phyloP scores from a whole-genome alignment of 2,888 invertebrate genomes.

The Alcis repandata region DNA sequence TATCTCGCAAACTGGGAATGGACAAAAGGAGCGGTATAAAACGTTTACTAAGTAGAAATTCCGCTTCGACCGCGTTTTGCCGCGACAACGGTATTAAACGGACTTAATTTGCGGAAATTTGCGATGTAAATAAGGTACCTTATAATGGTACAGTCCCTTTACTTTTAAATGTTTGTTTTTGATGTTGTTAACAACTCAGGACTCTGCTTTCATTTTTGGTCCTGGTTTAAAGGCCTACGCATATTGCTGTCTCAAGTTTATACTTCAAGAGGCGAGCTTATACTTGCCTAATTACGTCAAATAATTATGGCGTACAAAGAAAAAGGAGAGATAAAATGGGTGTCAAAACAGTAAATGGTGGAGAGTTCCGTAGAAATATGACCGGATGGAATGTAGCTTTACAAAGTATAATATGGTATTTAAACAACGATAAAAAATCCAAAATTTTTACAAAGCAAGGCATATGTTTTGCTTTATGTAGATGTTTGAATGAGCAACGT shows the following conservation, averaged over 20 bases:
- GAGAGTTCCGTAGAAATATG: no score
- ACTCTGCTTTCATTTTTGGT: background rate
- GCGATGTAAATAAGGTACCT: constrained; percentile 58
- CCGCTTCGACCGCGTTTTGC: constrained; percentile 49
- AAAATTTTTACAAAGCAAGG: no score
- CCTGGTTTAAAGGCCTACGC: constrained; percentile 3
- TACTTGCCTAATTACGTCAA: no score
- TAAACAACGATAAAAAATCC: no score
- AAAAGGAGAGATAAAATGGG: no score
- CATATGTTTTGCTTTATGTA: background rate
- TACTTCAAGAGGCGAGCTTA: no score
- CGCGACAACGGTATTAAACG: constrained; percentile 54
- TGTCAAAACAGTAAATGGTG: no score
- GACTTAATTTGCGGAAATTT: constrained; percentile 62
- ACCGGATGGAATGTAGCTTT: no score
- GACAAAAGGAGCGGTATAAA: constrained; percentile 52
- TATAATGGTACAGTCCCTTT: constrained; percentile 19
- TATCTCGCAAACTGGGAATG: constrained; percentile 24
- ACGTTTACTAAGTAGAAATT: constrained; percentile 53
- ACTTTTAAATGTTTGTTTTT: constrained; percentile 49
- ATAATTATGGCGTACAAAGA: no score
- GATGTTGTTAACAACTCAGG: constrained; percentile 27
- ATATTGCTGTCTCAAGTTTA: no score
- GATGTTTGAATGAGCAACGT: background rate
- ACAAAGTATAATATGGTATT: no score